phyloP scores from a whole-genome alignment of 64 coral and sea anemone species.

The Pocillopora damicornis region DNA sequence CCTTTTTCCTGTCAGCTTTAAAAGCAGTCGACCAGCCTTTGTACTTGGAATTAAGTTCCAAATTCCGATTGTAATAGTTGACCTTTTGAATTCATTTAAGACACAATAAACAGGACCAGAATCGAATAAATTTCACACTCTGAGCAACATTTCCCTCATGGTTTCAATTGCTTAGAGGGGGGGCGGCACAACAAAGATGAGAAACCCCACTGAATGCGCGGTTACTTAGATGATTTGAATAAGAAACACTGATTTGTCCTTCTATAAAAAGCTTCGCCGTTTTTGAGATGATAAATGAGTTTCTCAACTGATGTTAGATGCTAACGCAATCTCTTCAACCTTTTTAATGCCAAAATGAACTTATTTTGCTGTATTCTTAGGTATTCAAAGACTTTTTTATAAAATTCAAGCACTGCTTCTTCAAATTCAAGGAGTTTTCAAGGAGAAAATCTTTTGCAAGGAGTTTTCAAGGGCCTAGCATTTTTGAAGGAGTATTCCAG shows the following conservation, averaged over 20 bases:
- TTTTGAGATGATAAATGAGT: no score
- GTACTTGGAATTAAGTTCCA: conserved; percentile 22
- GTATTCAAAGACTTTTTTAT: no score
- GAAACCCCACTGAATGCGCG: conserved; percentile 13
- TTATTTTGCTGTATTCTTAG: no score
- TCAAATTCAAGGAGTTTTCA: no score
- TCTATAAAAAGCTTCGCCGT: no score
- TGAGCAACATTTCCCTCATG: conserved; percentile 6
- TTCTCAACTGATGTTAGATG: no score
- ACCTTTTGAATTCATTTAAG: conserved; percentile 40
- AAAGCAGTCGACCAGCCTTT: neutral
- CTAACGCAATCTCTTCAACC: no score
- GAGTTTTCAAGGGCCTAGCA: no score
- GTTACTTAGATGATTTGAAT: conserved; percentile 13
- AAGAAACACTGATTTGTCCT: neutral
- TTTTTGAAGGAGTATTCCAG: no score
- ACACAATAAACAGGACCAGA: conserved; percentile 3
- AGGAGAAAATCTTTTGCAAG: no score
- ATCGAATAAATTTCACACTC: conserved; percentile 4
- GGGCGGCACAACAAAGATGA: conserved; percentile 7
- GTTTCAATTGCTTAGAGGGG: conserved; percentile 12
- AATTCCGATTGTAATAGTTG: conserved; percentile 40
- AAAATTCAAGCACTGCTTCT: no score
- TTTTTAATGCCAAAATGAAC: no score
- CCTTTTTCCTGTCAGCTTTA: conserved; percentile 68